Base-by-base conservation (phyloP, 1,140 invertebrate species). In the Orius insidiosus region DNA sequence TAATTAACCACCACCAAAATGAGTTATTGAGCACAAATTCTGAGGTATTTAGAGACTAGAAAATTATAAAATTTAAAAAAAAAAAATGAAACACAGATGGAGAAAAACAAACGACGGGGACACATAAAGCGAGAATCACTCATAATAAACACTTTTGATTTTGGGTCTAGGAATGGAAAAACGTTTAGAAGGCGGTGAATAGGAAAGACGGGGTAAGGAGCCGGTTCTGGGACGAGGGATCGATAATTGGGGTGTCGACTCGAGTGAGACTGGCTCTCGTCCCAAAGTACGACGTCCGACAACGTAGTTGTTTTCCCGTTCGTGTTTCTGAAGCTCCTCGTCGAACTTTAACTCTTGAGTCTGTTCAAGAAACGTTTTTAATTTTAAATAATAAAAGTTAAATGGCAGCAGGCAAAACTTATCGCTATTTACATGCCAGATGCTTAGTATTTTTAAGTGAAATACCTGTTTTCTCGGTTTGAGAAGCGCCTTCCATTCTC, bases 391-490 rank as follows among this genome's bases (percentile, higher is more conserved):
- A 24, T 6, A 45, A 9, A 24, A 24, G 24, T 7, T 24, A 4
- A 24, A 4, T 24, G 24, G 24, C 7, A 4, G 24, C 24, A 24
- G 24, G 24, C 24, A 7, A 24, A 2, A 40, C 16, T 30, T 16
- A 41, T 2, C 14, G 34, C 15, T 34, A 45, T 44, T 6, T 44
- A 11, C 31, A 15, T 30, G n/a, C 19, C 5, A 4, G 11, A 16
- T 18, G 11, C 18, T 4, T 10, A 41, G 6, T 5, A 11, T 3
- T 13, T n/a, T 11, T 32, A 44, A 30, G 4, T 11, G 2, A 14
- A 11, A 66, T 67, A 93, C 89, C 82, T 88, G 78, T 68, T 96
- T 96, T 54, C 93, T 75, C 15, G 88, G 85, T 54, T 85, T 82
- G 44, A 97, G 70, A 52, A 84, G 79, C 15, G 75, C 75, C 55